Base-by-base conservation (phyloP, 2,888 invertebrate species). In the Caenorhabditis japonica region DNA sequence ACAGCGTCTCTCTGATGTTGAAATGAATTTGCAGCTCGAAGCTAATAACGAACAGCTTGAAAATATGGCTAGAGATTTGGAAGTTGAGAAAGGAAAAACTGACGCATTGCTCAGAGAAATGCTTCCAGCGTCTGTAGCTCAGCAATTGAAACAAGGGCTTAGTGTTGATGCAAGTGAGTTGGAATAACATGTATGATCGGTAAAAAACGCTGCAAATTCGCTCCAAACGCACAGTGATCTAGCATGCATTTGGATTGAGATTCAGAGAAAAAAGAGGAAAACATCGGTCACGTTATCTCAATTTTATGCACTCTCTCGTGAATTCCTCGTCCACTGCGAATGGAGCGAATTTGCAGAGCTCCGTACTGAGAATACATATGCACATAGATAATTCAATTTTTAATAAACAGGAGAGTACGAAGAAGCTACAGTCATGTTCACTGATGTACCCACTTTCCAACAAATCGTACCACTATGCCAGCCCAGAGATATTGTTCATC, bases 401-500 rank as follows among this genome's bases (percentile, higher is more conserved):
- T 23, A n/a, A n/a, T 4, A 51, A 70, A 27, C 44, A 83, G 83
- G 80, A 39, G 83, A 83, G 49, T 83, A 83, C 43, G 79, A 80
- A n/a, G 79, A 82, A 49, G 87, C 85, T 2, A 88, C 88, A 2
- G 85, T 88, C 15, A 82, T 88, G 75, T 88, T 88, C 80, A 84
- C 87, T 38, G 89, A 89, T 75, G 88, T 89, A 12, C 88, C 88
- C 30, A 84, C 83, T 4, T 89, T 88, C 75, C 88, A 88, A 47
- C 83, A 84, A 66, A 88, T 89, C 41, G 87, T 88, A 0, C 83
- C 87, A 3, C 75, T 83, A 3, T 85, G 86, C 61, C 75, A 83
- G 25, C 84, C 84, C 1, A 76, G 75, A 41, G 83, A 80, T 21
- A 75, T 84, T 43, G 84, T 84, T 4, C 73, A 64, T 10, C 49